Conservation (phyloP, 2,888 invertebrate genomes). For the Morpho deidamia region DNA sequence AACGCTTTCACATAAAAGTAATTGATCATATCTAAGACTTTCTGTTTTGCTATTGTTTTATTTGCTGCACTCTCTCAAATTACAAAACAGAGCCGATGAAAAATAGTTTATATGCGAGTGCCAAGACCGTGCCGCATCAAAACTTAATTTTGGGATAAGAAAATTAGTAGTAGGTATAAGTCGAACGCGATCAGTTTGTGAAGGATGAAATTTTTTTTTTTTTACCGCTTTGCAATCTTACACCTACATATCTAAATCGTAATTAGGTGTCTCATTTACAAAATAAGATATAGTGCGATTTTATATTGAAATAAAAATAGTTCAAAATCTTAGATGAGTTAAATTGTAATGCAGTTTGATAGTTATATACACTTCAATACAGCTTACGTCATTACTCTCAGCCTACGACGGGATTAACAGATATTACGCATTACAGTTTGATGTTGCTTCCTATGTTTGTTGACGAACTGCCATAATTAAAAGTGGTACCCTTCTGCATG, state of each 20-base stretch:
- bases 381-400: conserved; percentile 32
- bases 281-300: too few relatives aligned
- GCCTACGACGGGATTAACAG: conserved; percentile 26
- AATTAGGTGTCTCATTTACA: too few relatives aligned
- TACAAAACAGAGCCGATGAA: conserved; percentile 22
- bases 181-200: too few relatives aligned
- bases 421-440: conserved; percentile 36
- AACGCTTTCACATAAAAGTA: conserved; percentile 36
- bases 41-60: conserved; percentile 36
- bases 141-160: too few relatives aligned
- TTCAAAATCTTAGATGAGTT: too few relatives aligned
- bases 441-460: conserved; percentile 28
- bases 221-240: too few relatives aligned
- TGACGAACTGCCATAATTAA: conserved; percentile 8
- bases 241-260: too few relatives aligned
- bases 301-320: too few relatives aligned
- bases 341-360: too few relatives aligned
- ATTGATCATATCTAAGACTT: conserved; percentile 37
- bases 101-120: conserved; percentile 15
- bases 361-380: too few relatives aligned
- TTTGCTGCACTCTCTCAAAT: conserved; percentile 31
- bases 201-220: too few relatives aligned
- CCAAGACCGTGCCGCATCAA: conserved; percentile 1
- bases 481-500: background rate
- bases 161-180: too few relatives aligned